A percentile compares a stretch with the other conserved stretches of the same genome.
Conservation (phyloP, 2,797 vertebrate species). For the Tragelaphus oryx region DNA sequence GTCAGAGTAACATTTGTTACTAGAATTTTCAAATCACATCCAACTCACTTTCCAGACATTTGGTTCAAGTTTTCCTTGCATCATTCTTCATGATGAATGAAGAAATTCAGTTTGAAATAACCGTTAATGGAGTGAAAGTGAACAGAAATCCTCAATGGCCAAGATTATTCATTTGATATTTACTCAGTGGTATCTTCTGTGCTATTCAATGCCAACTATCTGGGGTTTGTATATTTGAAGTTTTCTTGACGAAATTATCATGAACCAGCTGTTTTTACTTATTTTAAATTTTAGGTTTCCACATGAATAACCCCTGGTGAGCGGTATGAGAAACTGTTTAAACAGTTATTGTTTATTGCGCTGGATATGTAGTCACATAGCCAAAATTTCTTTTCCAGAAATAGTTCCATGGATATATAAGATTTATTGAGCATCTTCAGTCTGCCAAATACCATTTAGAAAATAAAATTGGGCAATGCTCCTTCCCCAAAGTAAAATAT, state of each 20-base stretch:
- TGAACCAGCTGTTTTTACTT: slow-evolving; percentile 61
- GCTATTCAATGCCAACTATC: slow-evolving; percentile 40
- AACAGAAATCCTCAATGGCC: slow-evolving; percentile 28
- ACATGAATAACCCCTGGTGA: slow-evolving; percentile 22
- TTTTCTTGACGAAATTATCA: slow-evolving; percentile 36
- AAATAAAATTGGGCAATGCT: background rate
- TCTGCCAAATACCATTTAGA: background rate
- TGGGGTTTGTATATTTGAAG: slow-evolving; percentile 37
- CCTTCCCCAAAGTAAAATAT: slow-evolving; percentile 9
- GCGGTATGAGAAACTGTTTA: slow-evolving; percentile 27
- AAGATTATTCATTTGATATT: slow-evolving; percentile 53
- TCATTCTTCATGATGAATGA: slow-evolving; percentile 24
- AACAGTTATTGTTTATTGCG: slow-evolving; percentile 26
- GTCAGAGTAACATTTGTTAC: background rate
- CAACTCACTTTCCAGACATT: slow-evolving; percentile 27
- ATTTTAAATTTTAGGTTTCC: slow-evolving; percentile 59
- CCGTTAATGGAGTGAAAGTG: background rate
- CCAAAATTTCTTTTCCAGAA: slow-evolving; percentile 24
- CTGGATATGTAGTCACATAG: slow-evolving; percentile 24
- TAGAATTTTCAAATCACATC: slow-evolving; percentile 27
- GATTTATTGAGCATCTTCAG: background rate
- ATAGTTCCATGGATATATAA: background rate
- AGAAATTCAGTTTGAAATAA: slow-evolving; percentile 47
- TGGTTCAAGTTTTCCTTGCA: slow-evolving; percentile 12
- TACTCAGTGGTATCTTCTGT: slow-evolving; percentile 55